phyloP scores from a whole-genome alignment of 2,888 invertebrate genomes.

The Leptinotarsa haldemani region DNA sequence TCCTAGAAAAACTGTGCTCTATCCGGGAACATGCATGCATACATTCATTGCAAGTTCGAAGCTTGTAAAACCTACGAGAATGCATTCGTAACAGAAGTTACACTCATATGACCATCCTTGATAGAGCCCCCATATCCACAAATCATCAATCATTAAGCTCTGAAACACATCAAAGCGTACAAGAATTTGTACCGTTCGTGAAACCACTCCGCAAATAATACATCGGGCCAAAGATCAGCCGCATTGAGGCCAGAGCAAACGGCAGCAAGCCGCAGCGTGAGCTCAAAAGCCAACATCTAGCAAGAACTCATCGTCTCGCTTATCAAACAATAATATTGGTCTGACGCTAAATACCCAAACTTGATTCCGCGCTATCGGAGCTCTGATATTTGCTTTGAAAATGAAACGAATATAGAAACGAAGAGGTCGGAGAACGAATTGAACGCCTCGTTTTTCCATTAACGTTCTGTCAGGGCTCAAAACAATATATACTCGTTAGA shows the following conservation, averaged over 20 bases:
- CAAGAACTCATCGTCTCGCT: constrained; percentile 3
- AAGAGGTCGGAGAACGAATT: not conserved
- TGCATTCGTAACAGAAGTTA: no score
- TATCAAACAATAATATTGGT: constrained; percentile 15
- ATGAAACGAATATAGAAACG: constrained; percentile 4
- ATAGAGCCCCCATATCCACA: no score
- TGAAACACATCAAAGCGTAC: not conserved
- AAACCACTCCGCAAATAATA: not conserved
- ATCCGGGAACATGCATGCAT: no score
- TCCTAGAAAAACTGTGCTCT: no score
- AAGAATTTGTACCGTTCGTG: not conserved
- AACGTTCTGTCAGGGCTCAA: no score
- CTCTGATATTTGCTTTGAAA: not conserved
- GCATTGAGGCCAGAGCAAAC: not conserved
- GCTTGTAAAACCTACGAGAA: no score
- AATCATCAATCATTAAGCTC: not conserved
- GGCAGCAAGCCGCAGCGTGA: not conserved
- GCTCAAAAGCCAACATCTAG: constrained; percentile 13
- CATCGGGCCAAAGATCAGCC: not conserved
- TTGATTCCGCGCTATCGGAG: not conserved
- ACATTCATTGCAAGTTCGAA: no score
- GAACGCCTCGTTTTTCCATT: no score
- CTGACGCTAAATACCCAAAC: constrained; percentile 3
- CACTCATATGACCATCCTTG: no score
- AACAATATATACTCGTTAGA: no score